Evolutionary conservation across 2,797 vertebrate species (phyloP).

Genomic region (Lindbergichthys nudifrons): DNA sequence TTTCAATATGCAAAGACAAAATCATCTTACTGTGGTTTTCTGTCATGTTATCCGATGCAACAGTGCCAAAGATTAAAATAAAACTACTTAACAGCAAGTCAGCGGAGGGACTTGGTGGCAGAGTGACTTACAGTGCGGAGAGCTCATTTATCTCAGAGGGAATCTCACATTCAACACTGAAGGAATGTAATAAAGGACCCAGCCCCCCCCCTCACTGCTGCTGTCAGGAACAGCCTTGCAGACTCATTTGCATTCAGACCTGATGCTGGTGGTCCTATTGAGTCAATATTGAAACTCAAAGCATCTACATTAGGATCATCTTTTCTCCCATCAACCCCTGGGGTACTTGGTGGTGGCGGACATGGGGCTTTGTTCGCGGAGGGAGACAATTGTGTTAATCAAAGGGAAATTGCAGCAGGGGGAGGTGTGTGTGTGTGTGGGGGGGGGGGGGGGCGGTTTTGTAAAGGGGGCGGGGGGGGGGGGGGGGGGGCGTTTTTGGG

Average conservation of each 20-base stretch:
- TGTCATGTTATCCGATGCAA: constrained; percentile 2
- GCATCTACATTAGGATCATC: constrained; percentile 80
- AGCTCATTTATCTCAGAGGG: constrained; percentile 52
- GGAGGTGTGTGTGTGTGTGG: constrained; percentile 28
- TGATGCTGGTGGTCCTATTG: constrained; percentile 76
- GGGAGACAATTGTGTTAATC: constrained; percentile 79
- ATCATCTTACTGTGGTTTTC: constrained; percentile 16
- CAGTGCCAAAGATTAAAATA: constrained; percentile 28
- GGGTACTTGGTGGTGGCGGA: constrained; percentile 69
- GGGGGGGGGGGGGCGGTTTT: constrained; percentile 76
- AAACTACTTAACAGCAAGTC: constrained; percentile 35
- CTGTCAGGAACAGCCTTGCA: constrained; percentile 62
- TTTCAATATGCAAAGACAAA: constrained; percentile 6
- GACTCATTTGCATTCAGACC: constrained; percentile 76
- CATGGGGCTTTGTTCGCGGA: constrained; percentile 69
- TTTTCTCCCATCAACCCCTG: constrained; percentile 76
- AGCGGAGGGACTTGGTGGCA: constrained; percentile 12
- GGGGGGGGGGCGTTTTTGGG: no score
- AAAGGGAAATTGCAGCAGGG: constrained; percentile 76
- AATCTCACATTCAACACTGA: constrained; percentile 55
- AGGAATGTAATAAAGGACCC: constrained; percentile 70
- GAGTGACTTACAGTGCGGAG: constrained; percentile 23
- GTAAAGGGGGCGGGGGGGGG: constrained; percentile 77
- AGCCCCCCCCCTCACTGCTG: constrained; percentile 14
- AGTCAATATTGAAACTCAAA: constrained; percentile 69